phyloP scores from a whole-genome alignment of 2,888 invertebrate genomes.

The Nematopogon swammerdamellus region DNA sequence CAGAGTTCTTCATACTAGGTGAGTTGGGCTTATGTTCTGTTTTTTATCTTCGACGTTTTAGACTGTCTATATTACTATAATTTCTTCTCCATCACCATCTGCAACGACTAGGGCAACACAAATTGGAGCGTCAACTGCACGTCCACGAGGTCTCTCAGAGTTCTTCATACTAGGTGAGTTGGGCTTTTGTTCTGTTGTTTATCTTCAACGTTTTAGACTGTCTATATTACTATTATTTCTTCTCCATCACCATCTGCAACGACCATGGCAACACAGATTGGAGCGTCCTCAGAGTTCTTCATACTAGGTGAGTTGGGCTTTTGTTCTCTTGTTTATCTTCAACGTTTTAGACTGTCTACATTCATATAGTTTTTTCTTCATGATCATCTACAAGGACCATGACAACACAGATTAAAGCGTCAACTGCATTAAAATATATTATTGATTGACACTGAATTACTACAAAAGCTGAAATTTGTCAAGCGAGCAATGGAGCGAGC shows the following conservation, averaged over 20 bases:
- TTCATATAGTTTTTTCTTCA: constrained; percentile 89
- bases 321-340: too few relatives aligned
- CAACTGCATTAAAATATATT: constrained; percentile 65
- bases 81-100: constrained; percentile 90
- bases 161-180: constrained; percentile 81
- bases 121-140: constrained; percentile 97
- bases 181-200: too few relatives aligned
- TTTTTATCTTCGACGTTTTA: too few relatives aligned
- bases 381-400: constrained; percentile 94
- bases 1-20: constrained; percentile 87
- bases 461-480: background rate
- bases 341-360: too few relatives aligned
- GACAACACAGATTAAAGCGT: constrained; percentile 97
- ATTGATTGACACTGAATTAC: background rate
- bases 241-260: constrained; percentile 94
- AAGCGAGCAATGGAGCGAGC: too few relatives aligned
- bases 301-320: constrained; percentile 76
- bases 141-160: constrained; percentile 83
- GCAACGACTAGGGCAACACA: constrained; percentile 94
- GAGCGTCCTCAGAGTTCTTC: constrained; percentile 87
- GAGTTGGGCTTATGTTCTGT: too few relatives aligned
- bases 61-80: constrained; percentile 66
- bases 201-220: too few relatives aligned
- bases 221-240: constrained; percentile 76
- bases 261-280: constrained; percentile 95